A percentile compares a stretch with the other conserved stretches of the same genome.
Evolutionary conservation across 2,113 vertebrate species (phyloP).

Genomic region (Plecotus auritus): DNA sequence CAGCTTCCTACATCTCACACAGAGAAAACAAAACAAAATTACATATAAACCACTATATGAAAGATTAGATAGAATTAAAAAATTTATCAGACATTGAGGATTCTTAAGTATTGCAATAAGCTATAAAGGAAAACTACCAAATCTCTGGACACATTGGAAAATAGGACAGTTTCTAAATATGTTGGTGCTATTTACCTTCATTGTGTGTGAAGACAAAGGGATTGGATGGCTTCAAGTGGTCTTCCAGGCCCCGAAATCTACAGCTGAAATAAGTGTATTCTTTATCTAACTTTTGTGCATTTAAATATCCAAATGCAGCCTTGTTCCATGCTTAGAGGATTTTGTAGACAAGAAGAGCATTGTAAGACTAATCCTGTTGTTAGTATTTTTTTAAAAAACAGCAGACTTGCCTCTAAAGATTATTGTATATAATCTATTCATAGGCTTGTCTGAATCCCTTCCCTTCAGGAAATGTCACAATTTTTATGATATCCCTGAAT

Average conservation of each 20-base stretch:
- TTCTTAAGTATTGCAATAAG: background rate
- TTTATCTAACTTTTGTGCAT: background rate
- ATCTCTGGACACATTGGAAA: background rate
- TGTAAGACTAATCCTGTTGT: background rate
- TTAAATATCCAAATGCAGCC: background rate
- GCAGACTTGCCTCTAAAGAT: background rate
- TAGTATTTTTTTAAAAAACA: background rate
- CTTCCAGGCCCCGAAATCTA: background rate
- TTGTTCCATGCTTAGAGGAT: background rate
- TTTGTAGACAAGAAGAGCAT: background rate
- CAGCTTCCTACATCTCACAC: background rate
- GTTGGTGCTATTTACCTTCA: background rate
- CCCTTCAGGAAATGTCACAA: background rate
- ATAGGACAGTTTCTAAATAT: background rate
- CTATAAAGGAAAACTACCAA: background rate
- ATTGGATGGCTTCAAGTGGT: background rate
- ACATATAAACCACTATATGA: background rate
- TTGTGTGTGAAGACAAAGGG: background rate
- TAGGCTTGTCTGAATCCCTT: background rate
- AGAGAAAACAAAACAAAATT: background rate
- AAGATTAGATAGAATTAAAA: background rate
- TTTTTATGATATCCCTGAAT: slow-evolving; percentile 11
- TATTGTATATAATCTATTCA: background rate
- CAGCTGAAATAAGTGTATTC: background rate
- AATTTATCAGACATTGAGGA: background rate